A percentile compares a stretch with the other conserved stretches of the same genome.
phyloP scores from a whole-genome alignment of 2,113 vertebrate species.

The Oxygymnocypris stewartii region DNA sequence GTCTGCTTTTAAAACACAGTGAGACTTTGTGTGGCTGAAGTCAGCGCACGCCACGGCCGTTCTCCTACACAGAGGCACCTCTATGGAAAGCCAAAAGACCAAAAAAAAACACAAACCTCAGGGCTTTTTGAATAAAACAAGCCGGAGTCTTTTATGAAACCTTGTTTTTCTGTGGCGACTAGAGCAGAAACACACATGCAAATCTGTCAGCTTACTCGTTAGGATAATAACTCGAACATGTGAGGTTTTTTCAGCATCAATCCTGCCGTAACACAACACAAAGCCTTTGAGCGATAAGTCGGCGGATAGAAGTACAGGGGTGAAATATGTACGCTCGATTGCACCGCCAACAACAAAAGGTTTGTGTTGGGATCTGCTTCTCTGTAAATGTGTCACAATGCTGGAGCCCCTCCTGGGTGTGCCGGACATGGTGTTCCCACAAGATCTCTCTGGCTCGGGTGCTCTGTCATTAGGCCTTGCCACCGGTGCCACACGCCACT shows the following conservation, averaged over 20 bases:
- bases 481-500: conserved; percentile 45
- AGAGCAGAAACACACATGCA: conserved; percentile 32
- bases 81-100: conserved; percentile 41
- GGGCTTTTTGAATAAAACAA: conserved; percentile 35
- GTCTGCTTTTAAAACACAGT: conserved; percentile 18
- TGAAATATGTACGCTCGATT: neutral
- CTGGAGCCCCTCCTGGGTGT: conserved; percentile 52
- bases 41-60: neutral
- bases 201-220: conserved; percentile 39
- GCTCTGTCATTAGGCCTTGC: conserved; percentile 51
- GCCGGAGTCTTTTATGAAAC: conserved; percentile 7
- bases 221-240: conserved; percentile 19
- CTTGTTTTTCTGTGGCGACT: conserved; percentile 22
- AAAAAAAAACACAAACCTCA: conserved; percentile 43
- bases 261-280: conserved; percentile 5
- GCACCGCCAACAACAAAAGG: conserved; percentile 17
- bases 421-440: conserved; percentile 40
- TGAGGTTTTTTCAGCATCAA: neutral
- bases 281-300: conserved; percentile 4
- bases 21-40: conserved; percentile 12
- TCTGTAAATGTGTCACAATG: conserved; percentile 44
- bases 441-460: conserved; percentile 41
- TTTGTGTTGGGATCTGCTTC: conserved; percentile 38
- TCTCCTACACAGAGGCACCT: conserved; percentile 29
- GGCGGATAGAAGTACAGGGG: neutral